Base-by-base conservation (phyloP, 2,113 vertebrate genomes). In the Campylomormyrus numenius region DNA sequence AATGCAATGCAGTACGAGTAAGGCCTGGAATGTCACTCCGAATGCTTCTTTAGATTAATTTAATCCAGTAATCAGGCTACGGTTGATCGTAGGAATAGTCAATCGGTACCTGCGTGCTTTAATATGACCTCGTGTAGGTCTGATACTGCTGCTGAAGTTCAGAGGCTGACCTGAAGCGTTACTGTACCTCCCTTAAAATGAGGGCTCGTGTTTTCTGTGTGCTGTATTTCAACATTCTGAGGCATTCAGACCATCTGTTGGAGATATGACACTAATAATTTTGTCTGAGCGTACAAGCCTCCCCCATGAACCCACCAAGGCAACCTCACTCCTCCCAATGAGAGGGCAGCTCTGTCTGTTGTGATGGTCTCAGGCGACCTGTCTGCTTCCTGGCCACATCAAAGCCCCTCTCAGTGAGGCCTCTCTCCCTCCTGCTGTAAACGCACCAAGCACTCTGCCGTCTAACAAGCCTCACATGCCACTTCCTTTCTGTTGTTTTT, bases 201-300 rank as follows among this genome's bases (percentile, higher is more conserved):
- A 42, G 42, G 31, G 6, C 4, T 80, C 74, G 7, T 42, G 74
- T 42, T 46, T n/a, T 24, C 83, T 85, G 17, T 13, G 9, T 46
- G 45, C 19, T 39, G 46, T 84, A 84, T n/a, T n/a, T 85, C 83
- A 48, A 49, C 45, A 70, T 66, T 74, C 46, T 3, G 21, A 49
- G 39, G 46, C 66, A 45, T 70, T 46, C 42, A 49, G 42, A 35
- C 39, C 58, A 46, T 27, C 45, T 35, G 39, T 2, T 88, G 58
- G 9, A 15, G n/a, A 31, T 35, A 48, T 24, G 62, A 66, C 53
- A 21, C 50, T 46, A 77, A 90, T 85, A 90, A 83, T 92, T 92
- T 88, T 53, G 90, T 89, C 89, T 46, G 27, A 53, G 74, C 91
- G 70, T 87, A 93, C 87, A 87, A 92, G 93, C 94, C 92, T 91